phyloP scores from a whole-genome alignment of 2,888 invertebrate species.

The Parasteatoda lunata region DNA sequence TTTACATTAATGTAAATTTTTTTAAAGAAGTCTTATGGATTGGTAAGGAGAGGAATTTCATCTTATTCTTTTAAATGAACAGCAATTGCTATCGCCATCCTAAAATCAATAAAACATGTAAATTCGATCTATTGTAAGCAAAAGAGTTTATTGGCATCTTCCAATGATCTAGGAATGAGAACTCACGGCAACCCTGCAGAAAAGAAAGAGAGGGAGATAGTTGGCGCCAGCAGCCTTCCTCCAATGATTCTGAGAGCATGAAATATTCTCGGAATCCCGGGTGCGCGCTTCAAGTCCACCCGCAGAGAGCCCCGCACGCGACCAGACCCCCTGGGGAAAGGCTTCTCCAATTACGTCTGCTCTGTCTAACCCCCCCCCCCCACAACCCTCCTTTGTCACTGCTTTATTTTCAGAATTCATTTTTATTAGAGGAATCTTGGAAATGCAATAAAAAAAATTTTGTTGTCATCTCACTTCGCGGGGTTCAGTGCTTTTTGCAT shows the following conservation, averaged over 20 bases:
- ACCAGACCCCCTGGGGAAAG: slow-evolving; percentile 1
- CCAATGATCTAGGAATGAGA: neutral
- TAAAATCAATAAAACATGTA: no score
- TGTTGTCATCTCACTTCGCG: neutral
- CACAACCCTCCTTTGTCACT: neutral
- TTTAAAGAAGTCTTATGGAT: no score
- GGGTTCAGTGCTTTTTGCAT: no score
- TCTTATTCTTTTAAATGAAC: no score
- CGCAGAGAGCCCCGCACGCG: slow-evolving; percentile 30
- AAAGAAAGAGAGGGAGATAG: slow-evolving; percentile 1
- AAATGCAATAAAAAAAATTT: neutral
- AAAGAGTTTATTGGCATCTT: no score
- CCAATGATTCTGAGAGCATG: slow-evolving; percentile 17
- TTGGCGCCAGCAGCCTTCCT: slow-evolving; percentile 11
- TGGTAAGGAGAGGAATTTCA: no score
- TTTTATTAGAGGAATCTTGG: neutral
- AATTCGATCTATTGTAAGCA: no score
- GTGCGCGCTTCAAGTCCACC: slow-evolving; percentile 16
- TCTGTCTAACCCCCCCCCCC: neutral
- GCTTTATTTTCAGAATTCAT: neutral
- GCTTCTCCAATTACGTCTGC: slow-evolving; percentile 14
- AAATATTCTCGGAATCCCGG: slow-evolving; percentile 56
- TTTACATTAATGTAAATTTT: no score
- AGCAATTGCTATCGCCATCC: no score
- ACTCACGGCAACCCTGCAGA: slow-evolving; percentile 21